Evolutionary conservation across 1,140 invertebrate species (phyloP), one percentile per base, ranked within the genome.

Genomic region (Telenomus remus): DNA sequence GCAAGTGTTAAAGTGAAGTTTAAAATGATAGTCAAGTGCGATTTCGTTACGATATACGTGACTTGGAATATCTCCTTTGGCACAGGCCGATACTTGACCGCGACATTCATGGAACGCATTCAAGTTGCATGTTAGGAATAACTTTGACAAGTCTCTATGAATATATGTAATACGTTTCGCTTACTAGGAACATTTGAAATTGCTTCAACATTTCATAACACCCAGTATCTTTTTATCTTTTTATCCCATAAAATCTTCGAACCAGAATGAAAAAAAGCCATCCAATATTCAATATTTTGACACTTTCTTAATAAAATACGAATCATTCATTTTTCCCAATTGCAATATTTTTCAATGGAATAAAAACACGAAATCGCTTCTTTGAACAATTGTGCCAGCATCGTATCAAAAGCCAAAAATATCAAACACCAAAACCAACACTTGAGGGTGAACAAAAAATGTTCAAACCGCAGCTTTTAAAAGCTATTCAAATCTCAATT

Each of bases 401-500:
- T n/a, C 10, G 35, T 27, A 27, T n/a, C 19, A 27, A 27, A 27
- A 27, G 19, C 19, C 19, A 6, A 27, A 27, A 27, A 27, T 27
- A 27, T 72, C 64, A 48, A 43, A 13, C 54, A 35, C 19, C 37
- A 59, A 64, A 72, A 72, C 54, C 2, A 27, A 27, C 19, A 27
- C 1, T 27, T 6, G 6, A 27, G 1, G 19, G 19, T 1, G 6
- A 6, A 6, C 2, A 6, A 72, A 37, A 27, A 34, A 57, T 46
- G 53, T 59, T 64, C 64, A 71, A 72, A 59, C 53, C 69, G 16
- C 69, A 44, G 54, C 53, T 60, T 73, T 65, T 60, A 54, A 64
- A 73, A 73, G 60, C 69, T 65, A 73, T 73, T 72, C 65, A 73
- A 59, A 55, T 65, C 61, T 65, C 54, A 59, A 73, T 65, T 73